phyloP scores from a whole-genome alignment of 2,797 vertebrate genomes.

The Enteromius thamalakanensis region DNA sequence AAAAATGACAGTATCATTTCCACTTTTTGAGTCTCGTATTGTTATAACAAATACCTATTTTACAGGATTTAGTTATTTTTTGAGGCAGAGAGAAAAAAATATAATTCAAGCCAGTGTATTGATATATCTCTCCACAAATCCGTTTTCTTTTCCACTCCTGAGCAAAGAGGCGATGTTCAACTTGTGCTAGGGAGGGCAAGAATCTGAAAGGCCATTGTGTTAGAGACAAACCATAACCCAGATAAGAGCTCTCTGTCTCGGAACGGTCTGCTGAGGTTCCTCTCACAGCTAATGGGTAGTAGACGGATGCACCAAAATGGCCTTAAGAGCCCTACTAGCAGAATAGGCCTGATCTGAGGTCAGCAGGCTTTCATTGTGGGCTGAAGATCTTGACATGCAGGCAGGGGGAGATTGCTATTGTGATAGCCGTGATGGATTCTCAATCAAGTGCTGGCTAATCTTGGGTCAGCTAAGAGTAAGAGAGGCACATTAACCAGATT shows the following conservation, averaged over 20 bases:
- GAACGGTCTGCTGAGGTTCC: not conserved
- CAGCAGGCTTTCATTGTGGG: constrained; percentile 20
- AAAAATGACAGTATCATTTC: constrained; percentile 21
- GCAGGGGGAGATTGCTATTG: constrained; percentile 1
- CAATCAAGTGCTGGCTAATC: constrained; percentile 10
- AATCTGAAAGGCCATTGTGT: constrained; percentile 44
- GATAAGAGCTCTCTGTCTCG: constrained; percentile 37
- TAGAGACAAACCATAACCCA: constrained; percentile 38
- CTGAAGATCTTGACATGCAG: constrained; percentile 22
- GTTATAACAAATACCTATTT: constrained; percentile 8
- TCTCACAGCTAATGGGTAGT: constrained; percentile 38
- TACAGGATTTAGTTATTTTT: constrained; percentile 20
- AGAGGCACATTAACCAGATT: not conserved
- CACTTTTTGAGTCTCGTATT: not conserved
- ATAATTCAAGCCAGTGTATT: not conserved
- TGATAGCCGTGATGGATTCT: constrained; percentile 4
- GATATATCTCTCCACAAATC: constrained; percentile 30
- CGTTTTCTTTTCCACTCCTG: constrained; percentile 8
- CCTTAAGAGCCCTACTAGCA: constrained; percentile 31
- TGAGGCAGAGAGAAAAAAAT: not conserved
- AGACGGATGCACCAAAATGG: constrained; percentile 34
- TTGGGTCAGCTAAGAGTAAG: constrained; percentile 18
- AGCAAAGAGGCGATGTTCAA: constrained; percentile 1
- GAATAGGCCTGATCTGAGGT: constrained; percentile 36
- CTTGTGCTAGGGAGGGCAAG: constrained; percentile 16